A percentile compares a stretch with the other conserved stretches of the same genome.
phyloP scores from a whole-genome alignment of 2,888 invertebrate genomes.

The Eubasilissa splendida region DNA sequence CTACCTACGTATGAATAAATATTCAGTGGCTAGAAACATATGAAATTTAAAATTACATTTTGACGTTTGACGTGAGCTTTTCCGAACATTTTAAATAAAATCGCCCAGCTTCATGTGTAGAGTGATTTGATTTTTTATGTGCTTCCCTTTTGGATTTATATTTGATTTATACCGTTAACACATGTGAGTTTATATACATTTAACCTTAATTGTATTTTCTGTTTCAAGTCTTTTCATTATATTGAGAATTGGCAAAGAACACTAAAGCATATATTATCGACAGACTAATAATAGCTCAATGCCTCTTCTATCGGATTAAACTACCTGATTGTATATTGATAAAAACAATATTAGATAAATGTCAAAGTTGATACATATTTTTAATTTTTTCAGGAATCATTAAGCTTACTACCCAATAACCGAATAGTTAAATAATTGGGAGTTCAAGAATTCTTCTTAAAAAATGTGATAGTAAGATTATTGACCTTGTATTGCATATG shows the following conservation, averaged over 20 bases:
- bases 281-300: conserved; percentile 47
- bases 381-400: conserved; percentile 38
- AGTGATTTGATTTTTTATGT: conserved; percentile 10
- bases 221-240: conserved; percentile 24
- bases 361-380: conserved; percentile 10
- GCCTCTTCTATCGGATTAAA: conserved; percentile 30
- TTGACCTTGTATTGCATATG: conserved; percentile 22
- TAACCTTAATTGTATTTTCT: conserved; percentile 16
- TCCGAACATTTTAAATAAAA: conserved; percentile 24
- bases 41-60: background rate
- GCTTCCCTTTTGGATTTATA: conserved; percentile 11
- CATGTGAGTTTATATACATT: conserved; percentile 34
- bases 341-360: background rate
- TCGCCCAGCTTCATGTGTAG: conserved; percentile 14
- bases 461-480: conserved; percentile 27
- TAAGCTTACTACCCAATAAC: conserved; percentile 31
- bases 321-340: conserved; percentile 12
- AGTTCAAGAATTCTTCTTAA: conserved; percentile 27
- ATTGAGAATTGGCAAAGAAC: conserved; percentile 45
- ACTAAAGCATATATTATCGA: conserved; percentile 28
- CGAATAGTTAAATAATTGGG: conserved; percentile 26
- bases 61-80: conserved; percentile 20
- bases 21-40: conserved; percentile 5
- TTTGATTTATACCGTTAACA: background rate
- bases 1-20: background rate